Base-by-base conservation (phyloP, 1,140 invertebrate genomes). In the Papilio helenus region DNA sequence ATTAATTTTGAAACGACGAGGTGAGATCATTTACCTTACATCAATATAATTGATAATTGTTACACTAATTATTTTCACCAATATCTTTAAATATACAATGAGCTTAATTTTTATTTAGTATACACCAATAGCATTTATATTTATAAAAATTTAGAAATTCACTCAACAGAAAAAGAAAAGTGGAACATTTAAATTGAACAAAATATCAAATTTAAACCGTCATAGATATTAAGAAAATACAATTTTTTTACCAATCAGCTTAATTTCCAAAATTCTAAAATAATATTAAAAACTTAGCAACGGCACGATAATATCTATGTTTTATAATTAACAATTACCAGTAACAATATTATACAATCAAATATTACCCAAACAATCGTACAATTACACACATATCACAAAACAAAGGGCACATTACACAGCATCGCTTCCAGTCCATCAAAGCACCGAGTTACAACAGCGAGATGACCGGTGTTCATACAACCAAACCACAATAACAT, bases 231-330 rank as follows among this genome's bases (percentile, higher is more conserved):
- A 20, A 26, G 20, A 26, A 61, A 61, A 26, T 23, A 76, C 77
- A 16, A 8, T 49, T 34, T 72, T 71, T 46, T 46, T 46, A 46
- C 10, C 10, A 46, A 46, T 46, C 10, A 51, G 3, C 10, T 46
- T 5, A 51, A 51, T 51, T 72, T n/a, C 29, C 71, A 29, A 72
- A 82, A 55, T 81, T 65, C 72, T 90, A 81, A 81, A 94, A 94
- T 94, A 93, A 94, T 89, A 94, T 94, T 94, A 94, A 94, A 92
- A 94, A 94, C 82, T 85, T 82, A 86, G 84, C 86, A 92, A 91
- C 84, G 82, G 86, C 81, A 81, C 82, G 86, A 89, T 84, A 89
- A 89, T 88, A 91, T 92, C 83, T 91, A 89, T 92, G 18, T 61
- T 61, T 90, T 92, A 91, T 90, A 88, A 88, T 89, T 92, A 93